Conservation (phyloP, 2,113 vertebrate species). For the Muntiacus reevesi region DNA sequence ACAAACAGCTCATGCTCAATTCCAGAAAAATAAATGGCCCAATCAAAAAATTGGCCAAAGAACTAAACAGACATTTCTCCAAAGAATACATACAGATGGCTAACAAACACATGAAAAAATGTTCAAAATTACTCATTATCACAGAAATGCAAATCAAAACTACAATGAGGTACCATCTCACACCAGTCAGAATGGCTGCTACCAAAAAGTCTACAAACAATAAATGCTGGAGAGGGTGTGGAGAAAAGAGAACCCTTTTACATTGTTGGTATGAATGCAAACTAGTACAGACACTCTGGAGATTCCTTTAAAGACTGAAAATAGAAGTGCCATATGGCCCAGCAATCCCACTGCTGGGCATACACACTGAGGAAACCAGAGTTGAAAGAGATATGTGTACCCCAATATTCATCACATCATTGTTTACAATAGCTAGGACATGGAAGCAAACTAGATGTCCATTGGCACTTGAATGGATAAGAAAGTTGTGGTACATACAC, state of each 20-base stretch:
- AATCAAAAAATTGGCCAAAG: background rate
- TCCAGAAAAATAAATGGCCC: background rate
- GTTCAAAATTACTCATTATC: background rate
- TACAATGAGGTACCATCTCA: background rate
- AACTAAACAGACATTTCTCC: background rate
- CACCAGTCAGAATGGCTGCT: accelerated
- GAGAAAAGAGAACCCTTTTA: background rate
- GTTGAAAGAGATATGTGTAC: background rate
- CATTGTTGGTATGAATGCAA: background rate
- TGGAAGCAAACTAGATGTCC: background rate
- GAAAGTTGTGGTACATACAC: background rate
- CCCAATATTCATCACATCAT: background rate
- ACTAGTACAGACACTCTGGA: background rate
- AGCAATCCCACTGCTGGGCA: background rate
- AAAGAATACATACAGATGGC: background rate
- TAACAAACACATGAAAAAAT: background rate
- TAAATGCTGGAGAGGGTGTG: background rate
- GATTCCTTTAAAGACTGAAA: background rate
- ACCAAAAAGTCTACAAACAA: background rate
- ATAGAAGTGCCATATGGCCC: background rate
- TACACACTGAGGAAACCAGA: background rate
- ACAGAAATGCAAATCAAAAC: background rate
- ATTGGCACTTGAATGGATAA: background rate
- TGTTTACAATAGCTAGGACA: background rate
- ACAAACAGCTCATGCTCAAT: background rate